phyloP scores from a whole-genome alignment of 2,888 invertebrate species.

The Chalcosyrphus nemorum region DNA sequence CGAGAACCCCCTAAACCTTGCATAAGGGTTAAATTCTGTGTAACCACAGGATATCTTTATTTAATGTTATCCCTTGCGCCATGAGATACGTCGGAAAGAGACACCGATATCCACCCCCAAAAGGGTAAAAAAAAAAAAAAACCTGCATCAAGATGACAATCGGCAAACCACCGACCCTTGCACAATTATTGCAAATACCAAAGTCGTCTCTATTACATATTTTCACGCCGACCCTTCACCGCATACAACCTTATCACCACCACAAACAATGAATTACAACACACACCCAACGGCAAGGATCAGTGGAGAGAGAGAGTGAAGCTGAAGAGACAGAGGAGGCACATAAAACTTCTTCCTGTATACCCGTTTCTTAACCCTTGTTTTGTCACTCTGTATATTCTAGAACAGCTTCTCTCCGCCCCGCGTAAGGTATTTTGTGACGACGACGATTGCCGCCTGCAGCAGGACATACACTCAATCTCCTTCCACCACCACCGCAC shows the following conservation, averaged over 20 bases:
- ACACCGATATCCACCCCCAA: not conserved
- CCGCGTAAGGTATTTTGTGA: not conserved
- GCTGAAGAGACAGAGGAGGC: too few relatives aligned
- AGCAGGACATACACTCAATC: constrained; percentile 21
- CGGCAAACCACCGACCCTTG: constrained; percentile 64
- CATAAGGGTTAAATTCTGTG: constrained; percentile 35
- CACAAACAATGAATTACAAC: constrained; percentile 69
- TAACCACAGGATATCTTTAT: constrained; percentile 49
- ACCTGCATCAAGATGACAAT: constrained; percentile 41
- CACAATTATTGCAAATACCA: constrained; percentile 69
- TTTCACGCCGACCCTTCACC: constrained; percentile 62
- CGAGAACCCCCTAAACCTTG: not conserved
- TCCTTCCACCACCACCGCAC: not conserved
- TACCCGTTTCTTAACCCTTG: constrained; percentile 60
- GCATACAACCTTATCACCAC: constrained; percentile 62
- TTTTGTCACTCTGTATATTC: constrained; percentile 63
- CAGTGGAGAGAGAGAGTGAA: not conserved
- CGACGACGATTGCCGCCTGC: constrained; percentile 57
- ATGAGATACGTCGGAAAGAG: not conserved
- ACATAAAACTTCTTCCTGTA: constrained; percentile 32
- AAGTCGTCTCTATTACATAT: constrained; percentile 61
- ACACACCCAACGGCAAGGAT: constrained; percentile 9
- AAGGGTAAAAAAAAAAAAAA: not conserved
- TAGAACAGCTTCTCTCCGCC: not conserved
- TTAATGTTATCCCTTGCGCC: constrained; percentile 1